Conservation (phyloP, 1,140 invertebrate species). For the Drosophila bocqueti region DNA sequence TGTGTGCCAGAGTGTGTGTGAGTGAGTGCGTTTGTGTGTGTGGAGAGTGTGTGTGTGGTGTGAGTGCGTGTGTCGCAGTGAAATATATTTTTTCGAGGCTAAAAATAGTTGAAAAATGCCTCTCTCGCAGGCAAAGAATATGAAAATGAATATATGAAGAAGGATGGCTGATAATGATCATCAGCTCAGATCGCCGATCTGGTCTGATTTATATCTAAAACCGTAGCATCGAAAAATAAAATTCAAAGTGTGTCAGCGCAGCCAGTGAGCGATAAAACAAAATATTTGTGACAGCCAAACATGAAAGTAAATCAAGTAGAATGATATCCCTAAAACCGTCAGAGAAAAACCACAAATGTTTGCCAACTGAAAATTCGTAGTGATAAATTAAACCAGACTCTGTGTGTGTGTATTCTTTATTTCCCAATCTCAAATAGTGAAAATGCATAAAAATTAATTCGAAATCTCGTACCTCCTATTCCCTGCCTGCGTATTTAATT, state of each 20-base stretch:
- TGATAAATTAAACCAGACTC: conserved; percentile 43
- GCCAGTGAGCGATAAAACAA: conserved; percentile 31
- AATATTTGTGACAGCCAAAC: conserved; percentile 39
- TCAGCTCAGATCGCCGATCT: conserved; percentile 54
- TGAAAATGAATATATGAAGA: conserved; percentile 79
- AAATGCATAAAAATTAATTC: conserved; percentile 38
- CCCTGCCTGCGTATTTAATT: conserved; percentile 52
- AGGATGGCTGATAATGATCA: conserved; percentile 62
- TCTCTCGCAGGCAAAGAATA: conserved; percentile 61
- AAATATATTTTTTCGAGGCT: conserved; percentile 61
- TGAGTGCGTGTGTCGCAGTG: conserved; percentile 73
- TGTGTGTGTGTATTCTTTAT: conserved; percentile 2
- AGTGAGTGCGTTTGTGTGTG: conserved; percentile 43
- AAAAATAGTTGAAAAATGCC: conserved; percentile 73
- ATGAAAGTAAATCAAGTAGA: conserved; percentile 35
- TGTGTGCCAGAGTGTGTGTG: conserved; percentile 13
- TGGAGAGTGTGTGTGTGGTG: conserved; percentile 24
- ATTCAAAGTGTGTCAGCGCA: conserved; percentile 6
- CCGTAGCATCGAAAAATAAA: conserved; percentile 12
- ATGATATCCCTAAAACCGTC: conserved; percentile 22
- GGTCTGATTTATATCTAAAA: conserved; percentile 50
- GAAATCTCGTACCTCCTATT: conserved; percentile 10
- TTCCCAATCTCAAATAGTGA: conserved; percentile 10
- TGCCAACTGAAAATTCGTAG: conserved; percentile 38
- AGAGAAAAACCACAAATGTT: conserved; percentile 36